Evolutionary conservation across 2,113 vertebrate genomes (phyloP).

Genomic region (Nymphicus hollandicus): DNA sequence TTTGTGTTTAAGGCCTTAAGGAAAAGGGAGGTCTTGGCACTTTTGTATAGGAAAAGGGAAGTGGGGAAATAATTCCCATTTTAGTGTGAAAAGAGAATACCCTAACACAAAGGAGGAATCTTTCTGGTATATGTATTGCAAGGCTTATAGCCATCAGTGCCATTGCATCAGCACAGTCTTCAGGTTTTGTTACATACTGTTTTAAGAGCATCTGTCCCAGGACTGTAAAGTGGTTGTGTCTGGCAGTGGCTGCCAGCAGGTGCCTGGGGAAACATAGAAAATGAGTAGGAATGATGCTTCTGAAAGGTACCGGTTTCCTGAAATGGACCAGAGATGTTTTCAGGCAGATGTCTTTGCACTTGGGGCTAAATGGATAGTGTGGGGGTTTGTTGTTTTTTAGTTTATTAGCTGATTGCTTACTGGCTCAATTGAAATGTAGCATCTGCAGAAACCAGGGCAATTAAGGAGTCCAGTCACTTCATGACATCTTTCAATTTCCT

Average conservation of each 20-base stretch:
- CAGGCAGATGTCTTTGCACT: background rate
- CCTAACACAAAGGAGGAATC: background rate
- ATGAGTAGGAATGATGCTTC: background rate
- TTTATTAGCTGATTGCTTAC: background rate
- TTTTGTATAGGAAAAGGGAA: background rate
- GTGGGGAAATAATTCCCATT: background rate
- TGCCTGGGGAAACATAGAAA: background rate
- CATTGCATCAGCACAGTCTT: background rate
- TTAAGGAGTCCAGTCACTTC: background rate
- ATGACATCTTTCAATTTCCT: background rate
- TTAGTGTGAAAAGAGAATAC: background rate
- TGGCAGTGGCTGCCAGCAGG: background rate
- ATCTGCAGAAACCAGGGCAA: background rate
- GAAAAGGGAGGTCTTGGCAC: background rate
- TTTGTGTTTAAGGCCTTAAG: background rate
- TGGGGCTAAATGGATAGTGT: background rate
- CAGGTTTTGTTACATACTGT: background rate
- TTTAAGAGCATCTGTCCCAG: background rate
- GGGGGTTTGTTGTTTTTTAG: background rate
- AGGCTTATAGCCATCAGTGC: background rate
- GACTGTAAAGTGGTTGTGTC: background rate
- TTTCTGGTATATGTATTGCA: background rate
- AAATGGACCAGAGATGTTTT: background rate
- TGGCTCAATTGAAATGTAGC: background rate
- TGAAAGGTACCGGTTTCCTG: background rate